phyloP scores from a whole-genome alignment of 2,888 invertebrate genomes.

The Emesis furor region DNA sequence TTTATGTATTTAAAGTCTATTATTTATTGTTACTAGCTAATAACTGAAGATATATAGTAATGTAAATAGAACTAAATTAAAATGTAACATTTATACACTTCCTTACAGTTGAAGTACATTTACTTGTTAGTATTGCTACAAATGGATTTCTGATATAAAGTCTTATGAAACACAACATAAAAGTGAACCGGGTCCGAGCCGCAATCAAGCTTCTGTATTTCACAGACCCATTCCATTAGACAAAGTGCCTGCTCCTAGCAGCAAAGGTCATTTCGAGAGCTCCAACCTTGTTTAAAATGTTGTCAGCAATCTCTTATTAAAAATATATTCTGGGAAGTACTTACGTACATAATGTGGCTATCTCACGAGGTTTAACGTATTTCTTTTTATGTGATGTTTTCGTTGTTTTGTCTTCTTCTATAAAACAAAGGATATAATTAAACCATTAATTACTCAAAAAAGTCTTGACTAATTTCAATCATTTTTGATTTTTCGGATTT shows the following conservation, averaged over 20 bases:
- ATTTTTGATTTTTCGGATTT: no score
- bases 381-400: not conserved
- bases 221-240: conserved; percentile 25
- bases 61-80: no score
- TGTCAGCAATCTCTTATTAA: conserved; percentile 19
- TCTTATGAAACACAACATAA: conserved; percentile 14
- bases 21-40: no score
- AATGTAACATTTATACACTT: no score
- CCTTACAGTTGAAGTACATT: not conserved
- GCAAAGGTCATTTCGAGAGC: conserved; percentile 15
- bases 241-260: conserved; percentile 20
- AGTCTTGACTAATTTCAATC: no score
- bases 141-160: conserved; percentile 12
- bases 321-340: conserved; percentile 10
- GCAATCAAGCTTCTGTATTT: conserved; percentile 20
- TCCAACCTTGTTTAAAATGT: conserved; percentile 23
- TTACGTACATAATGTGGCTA: not conserved
- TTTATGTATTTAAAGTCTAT: no score
- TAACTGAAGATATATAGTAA: no score
- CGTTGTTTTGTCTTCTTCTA: no score
- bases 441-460: no score
- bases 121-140: conserved; percentile 1
- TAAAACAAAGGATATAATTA: no score
- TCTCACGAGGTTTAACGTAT: not conserved
- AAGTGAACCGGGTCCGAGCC: conserved; percentile 11